Percentiles rank a stretch among this genome's conserved stretches.
Evolutionary conservation across 2,113 vertebrate species (phyloP).

Genomic region (Siphamia tubifer): DNA sequence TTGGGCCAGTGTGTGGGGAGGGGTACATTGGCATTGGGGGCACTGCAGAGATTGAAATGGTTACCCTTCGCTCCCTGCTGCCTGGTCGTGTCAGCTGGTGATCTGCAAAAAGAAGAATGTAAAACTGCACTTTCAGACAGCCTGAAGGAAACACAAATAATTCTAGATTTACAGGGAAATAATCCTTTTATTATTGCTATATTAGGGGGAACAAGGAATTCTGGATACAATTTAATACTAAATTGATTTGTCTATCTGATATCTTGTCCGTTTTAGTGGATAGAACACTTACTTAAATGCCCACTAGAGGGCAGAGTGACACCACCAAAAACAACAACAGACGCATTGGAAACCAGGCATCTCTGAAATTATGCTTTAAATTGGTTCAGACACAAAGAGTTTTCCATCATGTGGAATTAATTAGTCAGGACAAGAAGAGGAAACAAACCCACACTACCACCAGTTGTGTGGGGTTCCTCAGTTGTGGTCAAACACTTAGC

Average conservation of each 20-base stretch:
- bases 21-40: slow-evolving; percentile 86
- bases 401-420: neutral
- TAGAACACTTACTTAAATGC: neutral
- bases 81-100: slow-evolving; percentile 83
- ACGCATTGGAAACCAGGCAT: neutral
- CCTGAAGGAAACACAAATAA: too few species aligned
- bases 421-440: neutral
- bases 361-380: neutral
- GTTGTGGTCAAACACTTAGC: neutral
- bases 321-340: neutral
- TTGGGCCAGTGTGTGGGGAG: slow-evolving; percentile 72
- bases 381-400: neutral
- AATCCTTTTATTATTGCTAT: too few species aligned
- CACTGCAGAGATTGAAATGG: slow-evolving; percentile 78
- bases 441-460: neutral
- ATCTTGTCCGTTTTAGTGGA: too few species aligned
- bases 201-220: too few species aligned
- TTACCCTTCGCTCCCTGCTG: slow-evolving; percentile 82
- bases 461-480: neutral
- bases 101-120: slow-evolving; percentile 46
- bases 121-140: too few species aligned
- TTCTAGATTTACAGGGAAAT: too few species aligned
- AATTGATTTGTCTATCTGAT: too few species aligned
- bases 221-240: too few species aligned
- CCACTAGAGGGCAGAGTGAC: slow-evolving; percentile 62